Conservation (phyloP, 1,140 invertebrate species). For the Drosophila ficusphila region DNA sequence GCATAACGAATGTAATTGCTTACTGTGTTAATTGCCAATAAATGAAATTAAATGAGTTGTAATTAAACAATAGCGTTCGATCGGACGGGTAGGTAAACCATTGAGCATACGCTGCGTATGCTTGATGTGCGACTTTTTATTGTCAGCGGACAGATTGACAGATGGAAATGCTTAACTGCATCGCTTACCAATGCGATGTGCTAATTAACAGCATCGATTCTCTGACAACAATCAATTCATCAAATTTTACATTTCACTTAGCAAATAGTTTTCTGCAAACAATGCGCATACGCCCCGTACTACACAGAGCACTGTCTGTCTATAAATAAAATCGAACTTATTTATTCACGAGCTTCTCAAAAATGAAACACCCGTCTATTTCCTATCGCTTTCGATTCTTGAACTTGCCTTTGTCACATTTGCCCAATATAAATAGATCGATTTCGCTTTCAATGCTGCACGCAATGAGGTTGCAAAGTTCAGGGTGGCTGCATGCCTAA, state of each 20-base stretch:
- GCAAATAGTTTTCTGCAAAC: background rate
- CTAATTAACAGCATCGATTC: slow-evolving; percentile 32
- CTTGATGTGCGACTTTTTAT: slow-evolving; percentile 19
- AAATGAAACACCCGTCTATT: background rate
- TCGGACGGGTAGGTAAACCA: background rate
- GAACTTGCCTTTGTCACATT: slow-evolving; percentile 25
- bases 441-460: slow-evolving; percentile 40
- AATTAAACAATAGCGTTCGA: slow-evolving; percentile 42
- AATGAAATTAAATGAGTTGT: slow-evolving; percentile 52
- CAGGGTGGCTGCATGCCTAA: slow-evolving; percentile 16
- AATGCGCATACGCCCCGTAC: slow-evolving; percentile 22
- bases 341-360: slow-evolving; percentile 1
- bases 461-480: slow-evolving; percentile 27
- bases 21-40: slow-evolving; percentile 54
- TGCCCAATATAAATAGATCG: slow-evolving; percentile 43
- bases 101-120: slow-evolving; percentile 12
- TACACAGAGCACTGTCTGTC: background rate
- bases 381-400: slow-evolving; percentile 26
- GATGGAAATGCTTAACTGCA: slow-evolving; percentile 8
- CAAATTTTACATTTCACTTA: slow-evolving; percentile 4
- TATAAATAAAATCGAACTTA: slow-evolving; percentile 22
- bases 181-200: slow-evolving; percentile 7
- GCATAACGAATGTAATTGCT: slow-evolving; percentile 32
- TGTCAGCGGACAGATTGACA: slow-evolving; percentile 26
- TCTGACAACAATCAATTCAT: slow-evolving; percentile 3